Base-by-base conservation (phyloP, 2,888 invertebrate species). In the Panzeria rudis region DNA sequence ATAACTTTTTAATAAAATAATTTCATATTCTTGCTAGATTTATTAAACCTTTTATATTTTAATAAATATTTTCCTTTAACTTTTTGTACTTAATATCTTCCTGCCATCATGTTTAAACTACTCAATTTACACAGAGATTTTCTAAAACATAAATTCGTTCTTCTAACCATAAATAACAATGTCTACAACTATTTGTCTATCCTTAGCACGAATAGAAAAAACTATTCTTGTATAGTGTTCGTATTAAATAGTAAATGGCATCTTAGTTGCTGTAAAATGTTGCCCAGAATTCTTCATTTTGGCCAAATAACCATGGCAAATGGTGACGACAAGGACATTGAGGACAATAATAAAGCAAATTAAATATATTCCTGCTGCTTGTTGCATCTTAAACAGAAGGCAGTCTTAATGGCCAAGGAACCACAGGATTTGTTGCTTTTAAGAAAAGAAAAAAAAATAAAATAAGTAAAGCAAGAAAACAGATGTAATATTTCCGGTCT, bases 291-390 rank as follows among this genome's bases (percentile, higher is more conserved):
- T 62, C 52, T 75, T 62, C 52, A 64, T 64, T 75, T 64, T 38
- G 47, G 56, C 77, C 59, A 56, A 78, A 69, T 69, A 69, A 38
- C 68, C 59, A 77, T 35, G 61, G 69, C 29, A 78, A 78, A 41
- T 62, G 50, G n/a, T 61, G 41, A 52, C 69, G 29, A 52, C 68
- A 59, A 47, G 54, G 13, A 68, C n/a, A 8, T 44, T 32, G 9
- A 38, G 56, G 44, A 59, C 8, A 56, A 72, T 56, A 73, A 56
- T 59, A 66, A 73, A 66, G 59, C 47, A 73, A 80, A 73, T 66
- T 80, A 66, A 66, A 80, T 72, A 66, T 50, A 80, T 47, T 56
- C 38, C 38, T 66, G 72, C 47, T 73, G 80, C 73, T 80, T 80
- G 80, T 80, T 80, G 80, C 80, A 80, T 80, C 44, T 59, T 56